Conservation (phyloP, 2,113 vertebrate species). For the Neoarius graeffei region DNA sequence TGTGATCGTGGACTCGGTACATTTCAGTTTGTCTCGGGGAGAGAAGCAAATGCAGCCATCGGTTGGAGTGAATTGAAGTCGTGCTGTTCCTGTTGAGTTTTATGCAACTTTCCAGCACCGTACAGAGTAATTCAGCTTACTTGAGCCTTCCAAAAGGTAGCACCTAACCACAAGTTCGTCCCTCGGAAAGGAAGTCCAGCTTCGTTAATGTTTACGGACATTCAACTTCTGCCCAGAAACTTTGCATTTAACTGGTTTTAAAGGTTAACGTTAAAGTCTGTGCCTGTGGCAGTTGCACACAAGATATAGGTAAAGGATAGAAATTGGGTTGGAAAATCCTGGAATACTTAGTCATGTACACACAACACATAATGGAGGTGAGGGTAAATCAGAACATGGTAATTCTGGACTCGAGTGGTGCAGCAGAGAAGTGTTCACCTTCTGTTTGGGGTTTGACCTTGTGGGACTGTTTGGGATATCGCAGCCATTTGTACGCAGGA, state of each 20-base stretch:
- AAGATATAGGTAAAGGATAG: not conserved
- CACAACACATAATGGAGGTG: not conserved
- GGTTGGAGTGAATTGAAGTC: not conserved
- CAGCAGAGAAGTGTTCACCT: not conserved
- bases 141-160: not conserved
- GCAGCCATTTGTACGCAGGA: not conserved
- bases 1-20: not conserved
- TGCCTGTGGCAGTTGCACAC: not conserved
- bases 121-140: not conserved
- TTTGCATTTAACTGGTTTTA: not conserved
- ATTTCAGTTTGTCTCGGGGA: slow-evolving; percentile 17
- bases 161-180: not conserved
- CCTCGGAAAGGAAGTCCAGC: not conserved
- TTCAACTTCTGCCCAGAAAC: not conserved
- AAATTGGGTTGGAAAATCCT: not conserved
- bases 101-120: not conserved
- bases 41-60: slow-evolving; percentile 44
- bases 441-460: not conserved
- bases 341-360: not conserved
- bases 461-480: not conserved
- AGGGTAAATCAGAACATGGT: not conserved
- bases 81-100: not conserved
- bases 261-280: not conserved
- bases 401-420: too few species aligned
- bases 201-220: not conserved